Conservation (phyloP, 2,113 vertebrate species). For the Paradoxurus hermaphroditus region DNA sequence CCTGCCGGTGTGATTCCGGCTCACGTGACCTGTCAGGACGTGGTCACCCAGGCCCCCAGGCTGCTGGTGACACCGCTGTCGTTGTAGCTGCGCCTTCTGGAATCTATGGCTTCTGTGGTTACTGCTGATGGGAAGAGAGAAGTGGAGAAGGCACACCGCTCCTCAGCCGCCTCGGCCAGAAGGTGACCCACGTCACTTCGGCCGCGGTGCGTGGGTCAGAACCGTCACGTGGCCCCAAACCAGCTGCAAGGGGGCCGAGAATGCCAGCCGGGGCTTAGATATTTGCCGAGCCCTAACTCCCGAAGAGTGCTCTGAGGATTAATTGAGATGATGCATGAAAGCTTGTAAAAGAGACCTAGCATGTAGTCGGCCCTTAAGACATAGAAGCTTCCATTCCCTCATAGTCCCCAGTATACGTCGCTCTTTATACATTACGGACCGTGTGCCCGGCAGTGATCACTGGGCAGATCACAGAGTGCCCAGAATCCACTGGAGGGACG, state of each 20-base stretch:
- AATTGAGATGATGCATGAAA: neutral
- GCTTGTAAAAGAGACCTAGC: neutral
- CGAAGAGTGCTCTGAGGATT: neutral
- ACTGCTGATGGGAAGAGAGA: neutral
- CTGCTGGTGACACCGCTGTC: neutral
- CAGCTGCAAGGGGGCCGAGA: neutral
- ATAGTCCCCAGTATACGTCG: no score
- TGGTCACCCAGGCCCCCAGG: neutral
- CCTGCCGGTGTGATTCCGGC: rapidly evolving
- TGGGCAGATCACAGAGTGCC: neutral
- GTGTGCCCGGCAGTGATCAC: neutral
- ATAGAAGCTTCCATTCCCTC: neutral
- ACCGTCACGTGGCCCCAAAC: neutral
- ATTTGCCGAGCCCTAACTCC: neutral
- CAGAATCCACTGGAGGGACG: neutral
- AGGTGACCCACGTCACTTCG: neutral
- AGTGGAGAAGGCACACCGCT: neutral
- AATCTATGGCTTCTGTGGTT: neutral
- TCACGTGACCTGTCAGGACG: rapidly evolving
- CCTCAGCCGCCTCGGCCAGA: neutral
- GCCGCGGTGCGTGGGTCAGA: neutral
- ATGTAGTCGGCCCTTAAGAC: neutral
- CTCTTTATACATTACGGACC: neutral
- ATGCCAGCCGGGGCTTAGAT: neutral
- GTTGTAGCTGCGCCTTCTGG: neutral